Evolutionary conservation across 2,113 vertebrate species (phyloP), one percentile per base, ranked within the genome.

Genomic region (Puntigrus tetrazona): DNA sequence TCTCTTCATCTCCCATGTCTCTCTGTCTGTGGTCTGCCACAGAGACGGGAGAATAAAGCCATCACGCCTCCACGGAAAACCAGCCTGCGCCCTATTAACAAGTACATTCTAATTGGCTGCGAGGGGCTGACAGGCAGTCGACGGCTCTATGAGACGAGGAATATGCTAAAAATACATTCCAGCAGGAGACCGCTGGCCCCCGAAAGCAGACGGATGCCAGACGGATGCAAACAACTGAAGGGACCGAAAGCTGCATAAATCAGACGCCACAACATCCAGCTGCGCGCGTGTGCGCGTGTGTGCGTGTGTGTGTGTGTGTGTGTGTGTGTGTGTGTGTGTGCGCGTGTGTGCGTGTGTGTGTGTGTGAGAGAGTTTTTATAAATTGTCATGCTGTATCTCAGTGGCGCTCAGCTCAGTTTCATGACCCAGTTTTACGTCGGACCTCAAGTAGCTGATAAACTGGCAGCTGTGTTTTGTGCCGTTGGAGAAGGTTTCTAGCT

Each of bases 71-170:
- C 31, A 50, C 61, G 36, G 67, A 52, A 43, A 84, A 55, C 76
- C 81, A 88, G 85, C 77, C 34, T 38, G 29, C 16, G 74, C 88
- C 84, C 85, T 70, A 91, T 93, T 92, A 93, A 91, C 92, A 91
- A 88, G 86, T 87, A 87, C 90, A 88, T 91, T 91, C 86, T 92
- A 93, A 93, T 93, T 91, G 87, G 86, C 69, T 86, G 27, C 0
- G 86, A 70, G 87, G 87, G 78, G 11, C 65, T 86, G 89, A 90
- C 85, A 89, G 88, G 79, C 90, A 86, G 81, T n/a, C 31, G 79
- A 78, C 45, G 4, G 47, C 76, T 78, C 7, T 55, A 73, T 27
- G 50, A 82, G 59, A 57, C n/a, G 52, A 81, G 45, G 63, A 87
- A 69, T 29, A 55, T 77, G 81, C 88, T 88, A 86, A 89, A 88